Evolutionary conservation across 2,113 vertebrate species (phyloP).

Genomic region (Abramis brama): DNA sequence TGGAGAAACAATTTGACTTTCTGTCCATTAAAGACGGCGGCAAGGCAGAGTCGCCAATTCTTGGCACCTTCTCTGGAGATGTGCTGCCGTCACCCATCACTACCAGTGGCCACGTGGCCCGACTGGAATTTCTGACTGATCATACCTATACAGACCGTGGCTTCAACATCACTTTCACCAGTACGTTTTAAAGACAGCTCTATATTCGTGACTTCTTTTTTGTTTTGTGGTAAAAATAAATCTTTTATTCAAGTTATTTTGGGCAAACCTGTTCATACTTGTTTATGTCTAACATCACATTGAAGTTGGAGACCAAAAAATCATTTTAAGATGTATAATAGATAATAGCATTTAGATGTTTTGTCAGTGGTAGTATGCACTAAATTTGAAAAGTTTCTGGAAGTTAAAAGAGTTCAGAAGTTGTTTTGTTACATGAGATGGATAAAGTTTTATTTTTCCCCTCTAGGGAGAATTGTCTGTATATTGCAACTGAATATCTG

Average conservation of each 20-base stretch:
- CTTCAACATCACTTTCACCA: constrained; percentile 98
- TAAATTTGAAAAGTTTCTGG: neutral
- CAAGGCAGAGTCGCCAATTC: constrained; percentile 89
- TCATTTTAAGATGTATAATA: constrained; percentile 13
- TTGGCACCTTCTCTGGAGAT: constrained; percentile 94
- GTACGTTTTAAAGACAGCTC: constrained; percentile 73
- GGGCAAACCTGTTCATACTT: neutral
- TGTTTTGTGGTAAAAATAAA: neutral
- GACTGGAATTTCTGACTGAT: constrained; percentile 97
- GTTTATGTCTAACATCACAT: neutral
- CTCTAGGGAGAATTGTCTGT: constrained; percentile 1
- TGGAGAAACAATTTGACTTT: constrained; percentile 99
- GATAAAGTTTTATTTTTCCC: neutral
- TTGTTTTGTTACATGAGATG: constrained; percentile 3
- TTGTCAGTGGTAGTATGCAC: neutral
- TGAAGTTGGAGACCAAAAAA: neutral
- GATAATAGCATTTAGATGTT: constrained; percentile 1
- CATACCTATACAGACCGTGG: constrained; percentile 97
- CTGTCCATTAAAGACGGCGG: constrained; percentile 93
- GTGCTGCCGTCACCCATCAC: constrained; percentile 93
- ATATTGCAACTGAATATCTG: neutral
- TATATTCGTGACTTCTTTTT: neutral
- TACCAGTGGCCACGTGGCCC: constrained; percentile 91
- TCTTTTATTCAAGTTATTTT: neutral
- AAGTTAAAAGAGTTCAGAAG: neutral